phyloP scores from a whole-genome alignment of 2,888 invertebrate genomes.

The Schizaphis graminum region DNA sequence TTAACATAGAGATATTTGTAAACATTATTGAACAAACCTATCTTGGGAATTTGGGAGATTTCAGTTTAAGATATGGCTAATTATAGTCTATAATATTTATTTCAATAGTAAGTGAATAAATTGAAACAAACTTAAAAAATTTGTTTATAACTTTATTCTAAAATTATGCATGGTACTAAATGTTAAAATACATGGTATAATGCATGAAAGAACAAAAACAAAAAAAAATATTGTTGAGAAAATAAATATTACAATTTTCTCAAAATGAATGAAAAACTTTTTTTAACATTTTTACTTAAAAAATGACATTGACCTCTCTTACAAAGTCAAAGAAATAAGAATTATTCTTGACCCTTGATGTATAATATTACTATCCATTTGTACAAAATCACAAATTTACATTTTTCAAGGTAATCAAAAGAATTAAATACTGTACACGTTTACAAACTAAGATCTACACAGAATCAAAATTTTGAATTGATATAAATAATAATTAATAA shows the following conservation, averaged over 20 bases:
- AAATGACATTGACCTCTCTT: not conserved
- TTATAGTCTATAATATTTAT: not conserved
- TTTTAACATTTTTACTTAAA: not conserved
- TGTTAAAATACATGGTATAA: not conserved
- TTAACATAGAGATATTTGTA: not conserved
- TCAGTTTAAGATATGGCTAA: not conserved
- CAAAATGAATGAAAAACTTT: not conserved
- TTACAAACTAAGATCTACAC: not conserved
- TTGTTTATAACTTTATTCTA: not conserved
- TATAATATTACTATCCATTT: not conserved
- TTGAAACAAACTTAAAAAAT: not conserved
- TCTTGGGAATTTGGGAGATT: not conserved
- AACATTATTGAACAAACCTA: not conserved
- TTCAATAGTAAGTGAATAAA: not conserved
- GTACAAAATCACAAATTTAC: not conserved
- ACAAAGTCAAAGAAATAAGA: not conserved
- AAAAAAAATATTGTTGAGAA: not conserved
- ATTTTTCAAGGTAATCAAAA: constrained; percentile 12
- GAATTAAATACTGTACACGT: not conserved
- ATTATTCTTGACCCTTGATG: not conserved
- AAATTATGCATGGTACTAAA: not conserved
- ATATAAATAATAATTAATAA: not conserved
- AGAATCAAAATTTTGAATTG: not conserved
- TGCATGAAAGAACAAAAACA: not conserved
- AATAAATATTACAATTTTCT: not conserved